phyloP scores from a whole-genome alignment of 2,888 invertebrate species.

The Thalpophila matura region DNA sequence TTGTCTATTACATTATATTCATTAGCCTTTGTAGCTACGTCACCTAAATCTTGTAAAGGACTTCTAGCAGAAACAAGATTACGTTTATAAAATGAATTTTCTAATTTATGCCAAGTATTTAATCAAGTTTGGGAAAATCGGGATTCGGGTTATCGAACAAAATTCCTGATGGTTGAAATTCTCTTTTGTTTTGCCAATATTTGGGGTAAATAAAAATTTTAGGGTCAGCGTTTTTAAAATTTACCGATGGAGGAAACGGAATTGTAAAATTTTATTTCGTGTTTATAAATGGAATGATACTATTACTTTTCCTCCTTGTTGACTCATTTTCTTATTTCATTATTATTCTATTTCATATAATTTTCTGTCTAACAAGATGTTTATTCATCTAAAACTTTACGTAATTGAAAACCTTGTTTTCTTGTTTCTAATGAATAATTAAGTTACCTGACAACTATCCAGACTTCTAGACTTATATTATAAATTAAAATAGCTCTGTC shows the following conservation, averaged over 20 bases:
- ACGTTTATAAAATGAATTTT: conserved; percentile 46
- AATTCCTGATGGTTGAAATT: conserved; percentile 30
- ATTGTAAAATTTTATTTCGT: not conserved
- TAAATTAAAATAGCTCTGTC: too few species aligned
- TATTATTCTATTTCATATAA: not conserved
- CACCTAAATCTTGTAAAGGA: conserved; percentile 46
- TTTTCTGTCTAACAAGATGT: not conserved
- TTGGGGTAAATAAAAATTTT: not conserved
- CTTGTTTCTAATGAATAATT: not conserved
- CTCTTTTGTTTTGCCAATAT: conserved; percentile 9
- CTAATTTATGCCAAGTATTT: conserved; percentile 54
- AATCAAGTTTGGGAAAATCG: conserved; percentile 45
- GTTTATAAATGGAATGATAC: not conserved
- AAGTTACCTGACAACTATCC: too few species aligned
- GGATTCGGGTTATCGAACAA: conserved; percentile 34
- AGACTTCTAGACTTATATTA: too few species aligned
- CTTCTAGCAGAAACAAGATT: conserved; percentile 49
- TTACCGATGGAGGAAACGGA: not conserved
- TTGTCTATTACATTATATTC: conserved; percentile 69
- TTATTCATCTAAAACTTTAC: not conserved
- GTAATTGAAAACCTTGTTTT: conserved; percentile 16
- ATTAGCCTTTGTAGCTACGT: conserved; percentile 65
- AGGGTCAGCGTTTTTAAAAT: not conserved
- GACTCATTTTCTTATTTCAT: not conserved
- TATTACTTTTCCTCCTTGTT: conserved; percentile 1